Evolutionary conservation across 2,888 invertebrate species (phyloP).

Genomic region (Euproctis similis): DNA sequence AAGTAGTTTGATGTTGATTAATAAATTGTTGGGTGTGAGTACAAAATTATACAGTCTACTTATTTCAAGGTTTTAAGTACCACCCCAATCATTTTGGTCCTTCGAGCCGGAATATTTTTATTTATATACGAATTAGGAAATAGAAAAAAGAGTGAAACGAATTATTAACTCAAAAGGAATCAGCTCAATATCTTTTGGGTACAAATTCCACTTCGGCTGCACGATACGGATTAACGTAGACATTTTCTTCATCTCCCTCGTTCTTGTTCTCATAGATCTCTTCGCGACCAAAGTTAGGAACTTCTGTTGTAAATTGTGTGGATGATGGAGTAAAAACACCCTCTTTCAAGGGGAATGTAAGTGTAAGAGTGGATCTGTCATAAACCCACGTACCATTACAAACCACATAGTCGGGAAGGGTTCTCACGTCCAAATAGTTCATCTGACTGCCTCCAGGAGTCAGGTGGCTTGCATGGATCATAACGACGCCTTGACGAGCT

Average conservation of each 20-base stretch:
- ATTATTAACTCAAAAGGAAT: no score
- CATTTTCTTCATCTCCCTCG: constrained; percentile 23
- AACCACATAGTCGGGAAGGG: constrained; percentile 38
- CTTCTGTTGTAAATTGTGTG: constrained; percentile 14
- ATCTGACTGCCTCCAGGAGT: constrained; percentile 17
- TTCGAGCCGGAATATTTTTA: no score
- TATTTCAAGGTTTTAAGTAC: no score
- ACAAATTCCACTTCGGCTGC: constrained; percentile 53
- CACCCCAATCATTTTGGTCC: no score
- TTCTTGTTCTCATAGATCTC: constrained; percentile 33
- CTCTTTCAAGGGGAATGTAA: constrained; percentile 42
- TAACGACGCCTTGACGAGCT: constrained; percentile 45
- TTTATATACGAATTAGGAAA: no score
- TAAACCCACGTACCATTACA: constrained; percentile 50
- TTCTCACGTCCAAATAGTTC: constrained; percentile 41
- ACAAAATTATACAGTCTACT: no score
- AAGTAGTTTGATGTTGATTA: no score
- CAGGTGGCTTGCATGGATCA: constrained; percentile 50
- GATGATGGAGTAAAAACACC: constrained; percentile 8
- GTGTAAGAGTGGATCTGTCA: constrained; percentile 34
- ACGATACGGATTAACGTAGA: constrained; percentile 33
- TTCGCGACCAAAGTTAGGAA: constrained; percentile 28
- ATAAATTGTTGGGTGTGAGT: no score
- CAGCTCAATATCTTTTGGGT: constrained; percentile 40
- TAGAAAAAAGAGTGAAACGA: no score